Evolutionary conservation across 2,888 invertebrate genomes (phyloP).

Genomic region (Tachina lurida): DNA sequence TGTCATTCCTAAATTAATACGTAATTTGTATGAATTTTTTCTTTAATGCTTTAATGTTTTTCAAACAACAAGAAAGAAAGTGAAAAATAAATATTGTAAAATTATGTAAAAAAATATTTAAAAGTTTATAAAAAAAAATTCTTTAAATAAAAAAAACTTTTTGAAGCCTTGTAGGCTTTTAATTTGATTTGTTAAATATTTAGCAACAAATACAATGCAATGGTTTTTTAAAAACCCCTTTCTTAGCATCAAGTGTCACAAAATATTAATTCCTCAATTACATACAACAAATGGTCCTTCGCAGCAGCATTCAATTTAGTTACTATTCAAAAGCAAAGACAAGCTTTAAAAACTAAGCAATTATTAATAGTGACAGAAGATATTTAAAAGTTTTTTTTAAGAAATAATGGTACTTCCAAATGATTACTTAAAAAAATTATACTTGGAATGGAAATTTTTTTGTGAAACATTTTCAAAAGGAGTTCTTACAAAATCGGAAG

Average conservation of each 20-base stretch:
- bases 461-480: too few relatives aligned
- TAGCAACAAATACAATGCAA: not conserved
- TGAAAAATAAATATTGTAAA: not conserved
- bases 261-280: not conserved
- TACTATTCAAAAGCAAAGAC: too few relatives aligned
- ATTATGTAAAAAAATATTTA: not conserved
- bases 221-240: conserved; percentile 1
- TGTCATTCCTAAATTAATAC: conserved; percentile 62
- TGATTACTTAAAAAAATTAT: too few relatives aligned
- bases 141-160: conserved; percentile 6
- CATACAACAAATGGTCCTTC: conserved; percentile 10
- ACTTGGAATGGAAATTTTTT: too few relatives aligned
- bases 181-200: conserved; percentile 10
- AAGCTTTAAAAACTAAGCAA: too few relatives aligned
- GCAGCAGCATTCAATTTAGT: not conserved
- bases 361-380: too few relatives aligned
- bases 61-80: not conserved
- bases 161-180: conserved; percentile 27
- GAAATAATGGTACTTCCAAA: too few relatives aligned
- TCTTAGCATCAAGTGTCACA: not conserved
- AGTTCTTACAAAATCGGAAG: too few relatives aligned
- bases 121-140: not conserved
- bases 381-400: too few relatives aligned
- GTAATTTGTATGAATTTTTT: conserved; percentile 17
- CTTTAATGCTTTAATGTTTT: conserved; percentile 6